phyloP scores from a whole-genome alignment of 2,113 vertebrate genomes.

The Chloropsis cyanopogon region DNA sequence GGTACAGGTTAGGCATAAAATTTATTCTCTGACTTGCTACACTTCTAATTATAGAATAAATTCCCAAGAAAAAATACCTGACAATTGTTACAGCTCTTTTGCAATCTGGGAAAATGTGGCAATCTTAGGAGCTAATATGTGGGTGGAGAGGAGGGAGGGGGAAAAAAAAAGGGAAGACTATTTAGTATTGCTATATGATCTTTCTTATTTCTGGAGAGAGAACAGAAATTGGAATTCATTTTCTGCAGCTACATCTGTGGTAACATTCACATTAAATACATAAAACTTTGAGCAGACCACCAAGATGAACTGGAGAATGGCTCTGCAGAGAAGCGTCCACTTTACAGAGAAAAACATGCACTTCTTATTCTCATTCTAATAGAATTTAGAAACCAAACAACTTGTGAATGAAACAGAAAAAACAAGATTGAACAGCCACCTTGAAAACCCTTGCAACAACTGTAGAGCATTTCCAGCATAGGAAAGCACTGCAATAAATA shows the following conservation, averaged over 20 bases:
- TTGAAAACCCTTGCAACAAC: conserved; percentile 71
- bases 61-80: not conserved
- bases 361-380: conserved; percentile 57
- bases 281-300: conserved; percentile 72
- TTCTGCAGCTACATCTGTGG: conserved; percentile 71
- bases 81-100: not conserved
- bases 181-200: not conserved
- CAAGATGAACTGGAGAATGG: conserved; percentile 24
- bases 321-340: conserved; percentile 69
- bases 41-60: not conserved
- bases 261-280: conserved; percentile 78
- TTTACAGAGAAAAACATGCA: conserved; percentile 70
- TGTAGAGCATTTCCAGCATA: conserved; percentile 65
- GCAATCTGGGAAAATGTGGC: not conserved
- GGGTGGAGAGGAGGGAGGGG: not conserved
- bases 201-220: not conserved
- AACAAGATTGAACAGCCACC: conserved; percentile 68
- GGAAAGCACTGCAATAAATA: conserved; percentile 69
- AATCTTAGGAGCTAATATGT: not conserved
- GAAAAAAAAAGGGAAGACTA: not conserved
- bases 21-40: not conserved
- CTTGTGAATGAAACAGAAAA: conserved; percentile 67
- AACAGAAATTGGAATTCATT: not conserved
- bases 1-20: conserved; percentile 69
- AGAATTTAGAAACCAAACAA: conserved; percentile 69